phyloP scores from a whole-genome alignment of 1,140 invertebrate species.

The Mya arenaria region DNA sequence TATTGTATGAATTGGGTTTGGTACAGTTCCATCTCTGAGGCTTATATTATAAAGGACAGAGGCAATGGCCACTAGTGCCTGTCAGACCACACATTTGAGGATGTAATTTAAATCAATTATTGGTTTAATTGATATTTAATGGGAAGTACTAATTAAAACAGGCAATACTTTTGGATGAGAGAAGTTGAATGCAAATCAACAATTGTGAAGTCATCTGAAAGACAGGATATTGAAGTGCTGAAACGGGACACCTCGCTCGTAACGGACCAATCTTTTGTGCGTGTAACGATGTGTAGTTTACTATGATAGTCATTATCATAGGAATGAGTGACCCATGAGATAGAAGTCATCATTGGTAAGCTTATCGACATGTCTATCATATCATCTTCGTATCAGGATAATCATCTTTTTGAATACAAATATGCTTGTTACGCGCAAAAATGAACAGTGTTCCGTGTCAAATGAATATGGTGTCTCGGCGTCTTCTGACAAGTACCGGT shows the following conservation, averaged over 20 bases:
- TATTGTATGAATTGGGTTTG: no score
- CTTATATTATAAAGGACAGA: no score
- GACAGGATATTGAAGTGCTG: background rate
- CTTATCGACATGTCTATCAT: background rate
- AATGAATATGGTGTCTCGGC: background rate
- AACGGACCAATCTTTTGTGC: background rate
- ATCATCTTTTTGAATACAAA: background rate
- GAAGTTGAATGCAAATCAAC: background rate
- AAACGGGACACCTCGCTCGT: background rate
- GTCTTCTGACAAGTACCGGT: background rate
- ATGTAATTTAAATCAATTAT: no score
- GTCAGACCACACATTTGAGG: no score
- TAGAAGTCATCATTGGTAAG: background rate
- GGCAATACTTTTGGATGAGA: no score
- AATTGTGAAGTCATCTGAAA: background rate
- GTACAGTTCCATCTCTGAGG: no score
- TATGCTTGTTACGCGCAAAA: background rate
- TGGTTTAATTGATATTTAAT: no score
- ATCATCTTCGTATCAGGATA: background rate
- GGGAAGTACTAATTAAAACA: no score
- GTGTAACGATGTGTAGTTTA: background rate
- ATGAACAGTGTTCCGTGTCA: background rate
- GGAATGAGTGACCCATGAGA: background rate
- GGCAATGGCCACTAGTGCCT: no score
- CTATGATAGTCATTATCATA: no score